Conservation (phyloP, 2,888 invertebrate species). For the Cartodere bifasciata region DNA sequence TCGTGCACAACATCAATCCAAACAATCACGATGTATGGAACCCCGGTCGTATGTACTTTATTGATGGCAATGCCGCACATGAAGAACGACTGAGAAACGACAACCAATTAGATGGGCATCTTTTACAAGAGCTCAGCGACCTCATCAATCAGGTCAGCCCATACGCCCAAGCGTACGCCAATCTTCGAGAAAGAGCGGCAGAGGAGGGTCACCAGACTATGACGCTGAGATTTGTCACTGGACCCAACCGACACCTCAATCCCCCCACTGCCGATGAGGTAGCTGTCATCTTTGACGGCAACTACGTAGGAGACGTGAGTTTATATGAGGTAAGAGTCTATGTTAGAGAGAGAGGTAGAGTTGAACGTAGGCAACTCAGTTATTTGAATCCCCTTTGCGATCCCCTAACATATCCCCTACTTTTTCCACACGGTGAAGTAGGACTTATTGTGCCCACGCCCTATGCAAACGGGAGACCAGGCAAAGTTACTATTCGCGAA, state of each 20-base stretch:
- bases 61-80: too few relatives aligned
- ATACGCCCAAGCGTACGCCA: constrained; percentile 2
- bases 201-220: not conserved
- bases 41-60: too few relatives aligned
- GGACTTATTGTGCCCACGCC: constrained; percentile 7
- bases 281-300: not conserved
- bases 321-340: not conserved
- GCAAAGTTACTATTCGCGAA: constrained; percentile 4
- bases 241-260: not conserved
- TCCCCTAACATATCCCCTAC: constrained; percentile 13
- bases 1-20: too few relatives aligned
- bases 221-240: not conserved
- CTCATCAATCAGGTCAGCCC: not conserved
- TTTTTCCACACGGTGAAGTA: constrained; percentile 13
- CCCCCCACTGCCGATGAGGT: constrained; percentile 2
- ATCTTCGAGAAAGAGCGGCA: not conserved
- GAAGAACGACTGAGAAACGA: too few relatives aligned
- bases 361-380: not conserved
- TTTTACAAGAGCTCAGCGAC: not conserved
- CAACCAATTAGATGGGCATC: too few relatives aligned
- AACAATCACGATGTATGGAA: too few relatives aligned
- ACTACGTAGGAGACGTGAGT: not conserved
- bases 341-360: not conserved
- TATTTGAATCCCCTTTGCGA: constrained; percentile 9
- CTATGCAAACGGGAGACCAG: not conserved